phyloP scores from a whole-genome alignment of 2,797 vertebrate genomes.

The Tokudaia tokunoshimensis region DNA sequence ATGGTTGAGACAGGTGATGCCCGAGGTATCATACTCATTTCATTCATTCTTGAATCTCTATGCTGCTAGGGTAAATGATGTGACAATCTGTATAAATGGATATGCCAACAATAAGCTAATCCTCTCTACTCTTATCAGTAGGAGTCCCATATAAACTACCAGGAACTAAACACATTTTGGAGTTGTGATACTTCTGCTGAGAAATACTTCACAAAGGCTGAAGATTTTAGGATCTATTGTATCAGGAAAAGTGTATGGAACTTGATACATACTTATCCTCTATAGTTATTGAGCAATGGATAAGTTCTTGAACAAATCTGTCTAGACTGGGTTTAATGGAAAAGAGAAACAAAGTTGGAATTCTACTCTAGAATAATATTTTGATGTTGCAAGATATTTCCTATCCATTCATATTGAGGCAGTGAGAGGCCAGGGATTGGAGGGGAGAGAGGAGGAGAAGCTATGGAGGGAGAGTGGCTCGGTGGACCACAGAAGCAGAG shows the following conservation, averaged over 20 bases:
- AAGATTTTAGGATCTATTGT: conserved; percentile 40
- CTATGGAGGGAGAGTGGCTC: too few species aligned
- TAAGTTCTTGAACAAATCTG: conserved; percentile 28
- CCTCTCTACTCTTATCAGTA: neutral
- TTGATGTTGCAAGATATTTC: too few species aligned
- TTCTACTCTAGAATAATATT: neutral
- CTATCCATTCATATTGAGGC: too few species aligned
- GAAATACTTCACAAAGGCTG: neutral
- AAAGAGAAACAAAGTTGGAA: conserved; percentile 42
- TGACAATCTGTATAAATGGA: neutral
- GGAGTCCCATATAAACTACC: neutral
- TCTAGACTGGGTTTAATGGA: neutral
- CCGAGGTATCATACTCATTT: neutral
- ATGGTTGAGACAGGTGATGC: neutral
- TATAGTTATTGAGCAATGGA: neutral
- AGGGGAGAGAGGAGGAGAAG: too few species aligned
- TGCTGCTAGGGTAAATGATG: neutral
- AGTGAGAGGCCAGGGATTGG: too few species aligned
- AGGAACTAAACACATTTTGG: neutral
- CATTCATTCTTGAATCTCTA: neutral
- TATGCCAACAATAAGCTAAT: neutral
- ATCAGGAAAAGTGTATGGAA: conserved; percentile 16
- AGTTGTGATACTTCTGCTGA: neutral
- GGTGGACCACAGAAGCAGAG: too few species aligned
- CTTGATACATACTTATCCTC: neutral